Base-by-base conservation (phyloP, 30 jellyfish, hydroid and myxozoan species). In the Turritopsis rubra region DNA sequence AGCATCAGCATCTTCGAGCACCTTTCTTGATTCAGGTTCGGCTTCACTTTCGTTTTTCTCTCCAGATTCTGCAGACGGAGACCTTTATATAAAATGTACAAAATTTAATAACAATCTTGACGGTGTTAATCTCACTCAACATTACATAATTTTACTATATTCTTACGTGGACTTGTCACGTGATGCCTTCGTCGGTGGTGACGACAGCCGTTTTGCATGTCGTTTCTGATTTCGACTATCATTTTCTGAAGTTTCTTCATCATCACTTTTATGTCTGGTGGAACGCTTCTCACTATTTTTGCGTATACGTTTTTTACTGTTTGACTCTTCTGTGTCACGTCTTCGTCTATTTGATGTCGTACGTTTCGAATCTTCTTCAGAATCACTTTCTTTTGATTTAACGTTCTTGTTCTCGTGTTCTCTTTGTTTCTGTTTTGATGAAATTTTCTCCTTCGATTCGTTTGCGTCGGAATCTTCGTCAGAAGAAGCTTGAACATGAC, bases 261-360 rank as follows among this genome's bases (percentile, higher is more conserved):
- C 77, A 9, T 66, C 76, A 21, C 8, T 26, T 66, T 68, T 22
- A n/a, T 68, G 23, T 68, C 30, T 27, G 21, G 77, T n/a, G 19
- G 77, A 68, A 68, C 77, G 28, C 30, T 68, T 27, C 30, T 68
- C 77, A 9, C 30, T 68, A 9, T 27, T 23, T n/a, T n/a, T 27
- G 30, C 31, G 77, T 68, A n/a, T 19, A 8, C 77, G 28, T 7
- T 68, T 16, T 0, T 27, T 23, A n/a, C 31, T 17, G 28, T 7
- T 22, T 7, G 77, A 68, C 30, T 68, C 77, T 1, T 68, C 77
- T 27, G 77, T 68, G 77, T 68, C 77, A n/a, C 77, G 28, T 68
- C 77, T 68, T 23, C 77, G 77, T 1, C 77, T 68, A n/a, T 19
- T 68, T 27, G 30, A 23, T 8, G 77, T 7, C 60, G 60, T 41